phyloP scores from a whole-genome alignment of 1,140 invertebrate species.

The Hyles euphorbiae region DNA sequence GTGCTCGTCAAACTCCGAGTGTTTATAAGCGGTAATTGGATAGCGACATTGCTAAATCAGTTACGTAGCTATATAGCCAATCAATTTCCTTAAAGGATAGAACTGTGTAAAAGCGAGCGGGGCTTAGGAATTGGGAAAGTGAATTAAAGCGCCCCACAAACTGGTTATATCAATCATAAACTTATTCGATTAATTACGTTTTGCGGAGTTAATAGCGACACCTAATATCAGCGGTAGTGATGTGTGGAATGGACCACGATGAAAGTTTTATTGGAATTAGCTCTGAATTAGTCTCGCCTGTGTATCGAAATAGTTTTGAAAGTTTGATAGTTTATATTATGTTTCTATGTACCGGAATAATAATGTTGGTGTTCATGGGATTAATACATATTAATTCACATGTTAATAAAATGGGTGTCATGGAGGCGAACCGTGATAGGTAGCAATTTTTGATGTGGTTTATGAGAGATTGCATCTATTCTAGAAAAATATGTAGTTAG shows the following conservation, averaged over 20 bases:
- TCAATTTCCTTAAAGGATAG: conserved; percentile 69
- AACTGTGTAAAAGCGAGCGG: conserved; percentile 65
- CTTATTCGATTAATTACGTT: conserved; percentile 76
- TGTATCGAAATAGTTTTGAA: no score
- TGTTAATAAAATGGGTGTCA: no score
- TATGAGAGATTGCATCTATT: no score
- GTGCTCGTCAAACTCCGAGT: conserved; percentile 8
- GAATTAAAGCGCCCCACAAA: conserved; percentile 72
- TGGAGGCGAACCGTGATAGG: no score
- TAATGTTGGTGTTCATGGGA: no score
- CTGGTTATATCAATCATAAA: conserved; percentile 76
- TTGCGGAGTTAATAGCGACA: conserved; percentile 75
- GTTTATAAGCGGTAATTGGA: conserved; percentile 37
- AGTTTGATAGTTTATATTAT: no score
- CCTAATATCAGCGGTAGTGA: conserved; percentile 65
- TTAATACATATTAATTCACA: no score
- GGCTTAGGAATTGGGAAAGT: conserved; percentile 69
- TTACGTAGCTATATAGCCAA: conserved; percentile 50
- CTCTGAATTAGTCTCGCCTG: no score
- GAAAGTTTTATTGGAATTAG: no score
- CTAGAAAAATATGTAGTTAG: no score
- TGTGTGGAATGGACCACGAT: conserved; percentile 14
- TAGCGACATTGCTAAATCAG: conserved; percentile 54
- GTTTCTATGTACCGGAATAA: no score
- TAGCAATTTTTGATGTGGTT: no score